Base-by-base conservation (phyloP, 2,797 vertebrate genomes). In the Eidolon dupreanum region DNA sequence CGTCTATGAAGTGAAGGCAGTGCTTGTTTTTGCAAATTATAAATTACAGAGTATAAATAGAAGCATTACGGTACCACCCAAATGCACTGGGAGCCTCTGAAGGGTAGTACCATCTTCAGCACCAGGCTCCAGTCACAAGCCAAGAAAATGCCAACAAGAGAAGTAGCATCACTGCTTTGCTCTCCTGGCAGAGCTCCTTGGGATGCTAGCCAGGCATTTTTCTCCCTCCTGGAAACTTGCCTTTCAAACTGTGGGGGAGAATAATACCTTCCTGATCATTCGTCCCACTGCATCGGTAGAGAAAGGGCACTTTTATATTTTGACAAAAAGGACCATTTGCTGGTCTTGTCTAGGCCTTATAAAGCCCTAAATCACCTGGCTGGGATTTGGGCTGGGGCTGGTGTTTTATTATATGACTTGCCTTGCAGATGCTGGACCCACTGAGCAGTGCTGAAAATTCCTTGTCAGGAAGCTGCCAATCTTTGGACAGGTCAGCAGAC, bases 381-480 rank as follows among this genome's bases (percentile, higher is more conserved):
- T 91, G 43, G 61, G 6, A 22, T 41, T 90, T 86, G 55, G 46
- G 16, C 33, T 75, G 20, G 28, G 59, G 24, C 77, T 93, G n/a
- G 61, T 46, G 28, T 86, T 81, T 78, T 77, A 93, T 46, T 70
- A 6, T 70, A 36, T 96, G 51, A 33, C 75, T 95, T 98, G 59
- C 92, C 75, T 98, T 98, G 22, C 98, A 99, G 99, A 99, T 99
- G 97, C 98, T 99, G 98, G 99, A 99, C 98, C 99, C 99, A 31
- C 99, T 99, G 98, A 99, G 99, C 98, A 99, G 99, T 92, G 99
- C 99, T 36, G 99, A 99, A 95, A 99, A 99, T 98, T 99, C 99
- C 0, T 98, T 99, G 89, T 99, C 99, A 38, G 99, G 99, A 95
- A 99, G 99, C 98, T 99, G 99, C 97, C 99, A 99, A 97, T 99